Evolutionary conservation across 2,113 vertebrate species (phyloP).

Genomic region (Panthera uncia): DNA sequence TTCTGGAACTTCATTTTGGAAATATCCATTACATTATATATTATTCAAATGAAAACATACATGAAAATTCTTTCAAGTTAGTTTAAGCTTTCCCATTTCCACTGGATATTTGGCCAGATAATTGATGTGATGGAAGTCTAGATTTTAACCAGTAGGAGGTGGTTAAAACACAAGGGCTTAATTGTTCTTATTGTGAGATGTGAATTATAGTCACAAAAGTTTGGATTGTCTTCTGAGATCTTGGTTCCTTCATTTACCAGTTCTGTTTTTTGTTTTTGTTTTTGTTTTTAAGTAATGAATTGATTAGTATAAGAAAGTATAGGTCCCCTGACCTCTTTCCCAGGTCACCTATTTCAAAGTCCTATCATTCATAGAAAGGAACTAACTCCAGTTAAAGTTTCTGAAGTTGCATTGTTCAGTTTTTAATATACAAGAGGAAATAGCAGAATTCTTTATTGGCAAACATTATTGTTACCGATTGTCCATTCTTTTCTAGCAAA

Average conservation of each 20-base stretch:
- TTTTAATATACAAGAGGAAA: neutral
- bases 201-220: neutral
- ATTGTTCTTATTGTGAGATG: neutral
- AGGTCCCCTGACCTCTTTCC: neutral
- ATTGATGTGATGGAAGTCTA: neutral
- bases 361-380: neutral
- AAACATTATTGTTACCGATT: neutral
- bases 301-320: neutral
- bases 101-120: neutral
- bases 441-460: neutral
- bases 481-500: neutral
- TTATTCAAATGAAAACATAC: neutral
- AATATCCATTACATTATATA: neutral
- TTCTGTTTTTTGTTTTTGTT: neutral
- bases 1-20: neutral
- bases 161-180: neutral
- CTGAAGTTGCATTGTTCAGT: neutral
- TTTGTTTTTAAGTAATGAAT: neutral
- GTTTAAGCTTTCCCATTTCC: neutral
- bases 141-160: neutral
- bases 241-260: neutral
- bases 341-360: neutral
- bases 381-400: neutral
- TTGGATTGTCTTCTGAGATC: neutral
- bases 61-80: neutral